Percentiles rank a stretch among this genome's conserved stretches.
Conservation (phyloP, 2,797 vertebrate genomes). For the Thaleichthys pacificus region DNA sequence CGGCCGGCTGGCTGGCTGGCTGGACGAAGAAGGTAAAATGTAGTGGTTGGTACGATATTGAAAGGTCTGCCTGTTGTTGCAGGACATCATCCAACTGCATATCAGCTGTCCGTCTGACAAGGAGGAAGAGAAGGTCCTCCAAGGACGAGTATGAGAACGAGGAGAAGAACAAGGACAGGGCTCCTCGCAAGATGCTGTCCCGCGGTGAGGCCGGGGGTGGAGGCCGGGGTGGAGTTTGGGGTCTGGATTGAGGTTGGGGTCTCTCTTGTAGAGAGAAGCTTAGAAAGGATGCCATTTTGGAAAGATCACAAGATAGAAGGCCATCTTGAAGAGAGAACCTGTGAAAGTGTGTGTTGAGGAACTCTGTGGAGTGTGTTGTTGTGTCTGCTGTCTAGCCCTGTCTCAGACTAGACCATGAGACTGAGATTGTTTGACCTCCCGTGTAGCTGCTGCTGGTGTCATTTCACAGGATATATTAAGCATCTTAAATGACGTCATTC, state of each 20-base stretch:
- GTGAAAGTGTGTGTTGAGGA: too few species aligned
- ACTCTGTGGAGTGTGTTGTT: too few species aligned
- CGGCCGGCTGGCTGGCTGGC: too few species aligned
- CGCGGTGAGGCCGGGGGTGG: constrained; percentile 70
- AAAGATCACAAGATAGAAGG: too few species aligned
- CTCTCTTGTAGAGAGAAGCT: too few species aligned
- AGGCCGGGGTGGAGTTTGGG: neutral
- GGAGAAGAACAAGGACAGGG: constrained; percentile 93
- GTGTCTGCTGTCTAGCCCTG: too few species aligned
- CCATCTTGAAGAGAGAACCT: too few species aligned
- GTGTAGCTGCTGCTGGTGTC: neutral
- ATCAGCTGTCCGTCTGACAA: constrained; percentile 98
- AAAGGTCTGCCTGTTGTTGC: neutral
- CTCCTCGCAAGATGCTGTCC: constrained; percentile 93
- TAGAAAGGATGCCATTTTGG: too few species aligned
- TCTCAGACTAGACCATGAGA: neutral
- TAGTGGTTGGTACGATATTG: too few species aligned
- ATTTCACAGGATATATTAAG: too few species aligned
- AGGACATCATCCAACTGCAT: constrained; percentile 98
- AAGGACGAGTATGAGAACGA: constrained; percentile 96
- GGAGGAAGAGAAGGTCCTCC: constrained; percentile 90
- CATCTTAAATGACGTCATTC: neutral
- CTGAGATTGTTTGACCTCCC: neutral
- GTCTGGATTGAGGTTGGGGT: too few species aligned
- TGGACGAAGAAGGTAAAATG: too few species aligned